Evolutionary conservation across 2,888 invertebrate species (phyloP), one percentile per base, ranked within the genome.

Genomic region (Celastrina argiolus): DNA sequence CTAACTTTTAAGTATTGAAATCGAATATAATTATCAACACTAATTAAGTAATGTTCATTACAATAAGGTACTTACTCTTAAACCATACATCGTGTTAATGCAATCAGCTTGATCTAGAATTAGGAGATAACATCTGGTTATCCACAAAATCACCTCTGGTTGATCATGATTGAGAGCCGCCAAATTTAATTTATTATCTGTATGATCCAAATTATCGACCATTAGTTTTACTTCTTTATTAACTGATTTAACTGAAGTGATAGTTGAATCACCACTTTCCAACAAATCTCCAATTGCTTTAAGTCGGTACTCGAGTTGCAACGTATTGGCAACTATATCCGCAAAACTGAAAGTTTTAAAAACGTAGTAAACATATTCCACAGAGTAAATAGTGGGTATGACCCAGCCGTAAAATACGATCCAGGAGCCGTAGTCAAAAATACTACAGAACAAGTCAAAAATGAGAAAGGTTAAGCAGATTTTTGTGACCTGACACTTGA

Each of bases 71-170:
- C 71, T 69, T 67, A 74, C 72, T 63, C 72, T 68, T 1, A 72
- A 63, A 42, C 74, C 73, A 51, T 69, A 72, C 64, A 69, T 70
- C 8, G 28, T 63, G 63, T 74, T 74, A 22, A 74, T 64, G 65
- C 68, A 73, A 14, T 71, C 69, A 10, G 67, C 68, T 63, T 74
- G 74, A 22, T 71, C 68, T 10, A 68, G 65, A 31, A 74, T 64
- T 14, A 73, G 67, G 16, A 72, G 63, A 31, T 73, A 74, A 14
- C 70, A 73, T 66, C 67, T 72, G 41, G 56, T 69, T 10, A 74
- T 66, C 63, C 64, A 63, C 6, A 64, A 26, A 2, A 74, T 66
- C 2, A 69, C 66, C 45, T 65, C 56, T 0, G 66, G 42, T 42
- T 45, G 34, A 18, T 61, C 34, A 7, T 12, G 6, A 14, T 61